These are phyloP conservation scores for Spatulosminthurus flaviceps DNA, from an alignment of 2,888 invertebrate species.

Conservation along the genomic window DNA sequence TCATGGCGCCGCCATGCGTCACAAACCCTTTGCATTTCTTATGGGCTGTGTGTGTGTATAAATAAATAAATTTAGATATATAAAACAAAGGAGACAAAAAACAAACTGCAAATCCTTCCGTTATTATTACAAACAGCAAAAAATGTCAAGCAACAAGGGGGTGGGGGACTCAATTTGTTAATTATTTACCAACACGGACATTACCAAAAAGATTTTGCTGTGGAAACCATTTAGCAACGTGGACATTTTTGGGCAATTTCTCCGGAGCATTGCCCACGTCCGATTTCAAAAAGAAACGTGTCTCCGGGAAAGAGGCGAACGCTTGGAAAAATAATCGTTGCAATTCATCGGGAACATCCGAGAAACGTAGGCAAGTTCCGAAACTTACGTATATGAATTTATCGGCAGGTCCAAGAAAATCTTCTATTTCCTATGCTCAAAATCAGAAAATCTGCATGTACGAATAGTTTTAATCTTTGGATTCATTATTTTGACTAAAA, in stretches of 20 bases:
- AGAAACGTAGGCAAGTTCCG: neutral
- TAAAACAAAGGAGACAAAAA: too few species aligned
- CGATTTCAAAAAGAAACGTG: constrained; percentile 4
- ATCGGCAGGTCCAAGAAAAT: neutral
- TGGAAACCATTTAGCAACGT: neutral
- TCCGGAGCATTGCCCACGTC: neutral
- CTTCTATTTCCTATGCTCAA: neutral
- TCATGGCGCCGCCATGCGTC: neutral
- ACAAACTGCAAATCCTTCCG: too few species aligned
- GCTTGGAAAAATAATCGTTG: neutral
- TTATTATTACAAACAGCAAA: too few species aligned
- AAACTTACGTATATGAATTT: neutral
- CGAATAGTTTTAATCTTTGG: neutral
- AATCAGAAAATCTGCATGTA: too few species aligned
- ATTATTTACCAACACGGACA: too few species aligned
- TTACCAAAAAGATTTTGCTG: constrained; percentile 9
- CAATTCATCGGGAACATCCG: neutral
- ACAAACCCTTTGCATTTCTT: neutral
- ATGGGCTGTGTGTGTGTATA: neutral
- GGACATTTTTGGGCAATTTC: neutral
- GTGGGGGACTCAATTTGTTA: too few species aligned
- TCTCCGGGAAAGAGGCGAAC: neutral
- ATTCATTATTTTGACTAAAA: neutral
- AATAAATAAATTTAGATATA: constrained; percentile 66
- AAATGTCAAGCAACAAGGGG: too few species aligned